Base-by-base conservation (phyloP, 1,140 invertebrate genomes). In the Zaprionus camerounensis region DNA sequence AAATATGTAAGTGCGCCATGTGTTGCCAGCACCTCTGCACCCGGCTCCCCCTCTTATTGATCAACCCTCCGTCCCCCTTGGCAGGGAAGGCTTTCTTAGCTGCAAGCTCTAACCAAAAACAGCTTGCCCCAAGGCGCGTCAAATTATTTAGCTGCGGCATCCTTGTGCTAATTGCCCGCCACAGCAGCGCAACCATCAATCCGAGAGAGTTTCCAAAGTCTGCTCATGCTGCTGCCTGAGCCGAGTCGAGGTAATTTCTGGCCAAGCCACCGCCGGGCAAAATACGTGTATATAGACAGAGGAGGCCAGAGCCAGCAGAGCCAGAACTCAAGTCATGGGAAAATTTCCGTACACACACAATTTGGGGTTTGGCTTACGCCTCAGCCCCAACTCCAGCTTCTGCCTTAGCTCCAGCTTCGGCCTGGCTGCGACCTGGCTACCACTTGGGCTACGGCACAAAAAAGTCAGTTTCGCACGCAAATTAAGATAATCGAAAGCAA, bases 381-480 rank as follows among this genome's bases (percentile, higher is more conserved):
- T 78, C 63, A 69, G 75, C 38, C 46, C 53, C 62, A 73, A 70
- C 34, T 26, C 31, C 53, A 22, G 63, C 41, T 36, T 12, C 34
- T 34, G 61, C 51, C 24, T n/a, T 17, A 57, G 41, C 41, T 53
- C 55, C 5, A 36, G 26, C 67, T 49, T 41, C 28, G 44, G 31
- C n/a, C 34, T 20, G 38, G 17, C 62, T 36, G 51, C 62, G 62
- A 24, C 31, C 53, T 22, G 20, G 53, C 53, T 56, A 20, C 17
- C 11, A 26, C 49, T 53, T 53, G 11, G 61, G 36, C 71, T 62
- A 31, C 61, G 67, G 44, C 77, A 66, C 49, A 88, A 90, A 90
- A 90, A 90, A 91, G 86, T 91, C 87, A 92, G 86, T 92, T 92
- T 92, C 91, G 91, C 91, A 92, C 91, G 91, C 91, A 92, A 92